Conservation (phyloP, 2,888 invertebrate species). For the Anorthoa munda region DNA sequence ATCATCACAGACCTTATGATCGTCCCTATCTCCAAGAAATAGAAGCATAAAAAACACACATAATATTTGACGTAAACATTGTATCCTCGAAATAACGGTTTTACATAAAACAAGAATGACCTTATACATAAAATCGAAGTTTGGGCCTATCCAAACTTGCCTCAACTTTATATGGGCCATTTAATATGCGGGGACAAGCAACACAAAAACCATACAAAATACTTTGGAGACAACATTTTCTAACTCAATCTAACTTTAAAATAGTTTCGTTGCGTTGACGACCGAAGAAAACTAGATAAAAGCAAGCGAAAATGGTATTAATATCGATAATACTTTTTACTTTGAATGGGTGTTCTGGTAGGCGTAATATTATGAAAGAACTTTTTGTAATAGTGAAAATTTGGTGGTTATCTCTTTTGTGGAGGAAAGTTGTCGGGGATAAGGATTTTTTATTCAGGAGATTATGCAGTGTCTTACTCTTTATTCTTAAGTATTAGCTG, state of each 20-base stretch:
- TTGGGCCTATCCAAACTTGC: slow-evolving; percentile 51
- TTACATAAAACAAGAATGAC: slow-evolving; percentile 57
- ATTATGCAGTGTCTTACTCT: slow-evolving; percentile 8
- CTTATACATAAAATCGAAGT: slow-evolving; percentile 57
- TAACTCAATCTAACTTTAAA: slow-evolving; percentile 85
- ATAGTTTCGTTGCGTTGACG: slow-evolving; percentile 76
- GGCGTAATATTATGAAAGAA: slow-evolving; percentile 43
- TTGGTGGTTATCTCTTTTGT: slow-evolving; percentile 50
- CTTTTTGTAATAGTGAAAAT: slow-evolving; percentile 57
- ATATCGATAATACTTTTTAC: slow-evolving; percentile 65
- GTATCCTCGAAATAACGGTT: slow-evolving; percentile 42
- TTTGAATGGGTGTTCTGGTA: slow-evolving; percentile 40
- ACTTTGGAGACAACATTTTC: slow-evolving; percentile 70
- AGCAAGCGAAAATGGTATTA: slow-evolving; percentile 61
- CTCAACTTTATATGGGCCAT: slow-evolving; percentile 55
- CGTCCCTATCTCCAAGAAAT: slow-evolving; percentile 40
- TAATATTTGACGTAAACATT: slow-evolving; percentile 51
- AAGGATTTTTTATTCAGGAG: slow-evolving; percentile 34
- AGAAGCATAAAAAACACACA: slow-evolving; percentile 47
- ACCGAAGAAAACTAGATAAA: slow-evolving; percentile 66
- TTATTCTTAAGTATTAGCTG: slow-evolving; percentile 4
- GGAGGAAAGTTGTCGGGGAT: slow-evolving; percentile 9
- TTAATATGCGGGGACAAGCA: slow-evolving; percentile 49
- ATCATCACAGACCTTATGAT: slow-evolving; percentile 30
- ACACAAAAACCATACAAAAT: slow-evolving; percentile 74